A percentile compares a stretch with the other conserved stretches of the same genome.
phyloP scores from a whole-genome alignment of 2,888 invertebrate species.

The Hirtodrosophila cameraria region DNA sequence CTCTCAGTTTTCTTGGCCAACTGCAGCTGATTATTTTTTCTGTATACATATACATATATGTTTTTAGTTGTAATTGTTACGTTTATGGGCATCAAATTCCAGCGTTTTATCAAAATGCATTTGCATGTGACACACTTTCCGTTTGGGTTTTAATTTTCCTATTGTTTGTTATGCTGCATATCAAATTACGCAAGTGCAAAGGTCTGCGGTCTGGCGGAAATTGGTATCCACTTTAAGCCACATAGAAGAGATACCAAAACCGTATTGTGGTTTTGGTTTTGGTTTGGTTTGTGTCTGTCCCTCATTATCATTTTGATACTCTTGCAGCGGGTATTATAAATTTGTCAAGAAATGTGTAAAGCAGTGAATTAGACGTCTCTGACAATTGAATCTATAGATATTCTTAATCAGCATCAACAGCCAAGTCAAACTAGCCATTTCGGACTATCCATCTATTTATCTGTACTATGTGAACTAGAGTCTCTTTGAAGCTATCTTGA shows the following conservation, averaged over 20 bases:
- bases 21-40: slow-evolving; percentile 33
- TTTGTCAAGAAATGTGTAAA: too few relatives aligned
- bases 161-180: slow-evolving; percentile 59
- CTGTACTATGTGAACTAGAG: too few relatives aligned
- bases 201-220: slow-evolving; percentile 53
- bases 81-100: slow-evolving; percentile 72
- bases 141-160: slow-evolving; percentile 27
- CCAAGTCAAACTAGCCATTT: too few relatives aligned
- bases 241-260: slow-evolving; percentile 11
- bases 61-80: slow-evolving; percentile 46
- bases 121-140: slow-evolving; percentile 76
- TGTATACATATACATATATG: not conserved
- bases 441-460: too few relatives aligned
- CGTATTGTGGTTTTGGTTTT: slow-evolving; percentile 24
- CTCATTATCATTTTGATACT: slow-evolving; percentile 32
- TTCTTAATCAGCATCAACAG: too few relatives aligned
- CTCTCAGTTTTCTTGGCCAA: slow-evolving; percentile 40
- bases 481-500: too few relatives aligned
- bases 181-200: slow-evolving; percentile 60
- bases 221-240: slow-evolving; percentile 55
- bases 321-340: too few relatives aligned
- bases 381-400: too few relatives aligned
- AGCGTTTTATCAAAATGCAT: slow-evolving; percentile 53
- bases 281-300: slow-evolving; percentile 13
- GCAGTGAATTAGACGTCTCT: too few relatives aligned